Conservation (phyloP, 2,888 invertebrate genomes). For the Agrotis puta region DNA sequence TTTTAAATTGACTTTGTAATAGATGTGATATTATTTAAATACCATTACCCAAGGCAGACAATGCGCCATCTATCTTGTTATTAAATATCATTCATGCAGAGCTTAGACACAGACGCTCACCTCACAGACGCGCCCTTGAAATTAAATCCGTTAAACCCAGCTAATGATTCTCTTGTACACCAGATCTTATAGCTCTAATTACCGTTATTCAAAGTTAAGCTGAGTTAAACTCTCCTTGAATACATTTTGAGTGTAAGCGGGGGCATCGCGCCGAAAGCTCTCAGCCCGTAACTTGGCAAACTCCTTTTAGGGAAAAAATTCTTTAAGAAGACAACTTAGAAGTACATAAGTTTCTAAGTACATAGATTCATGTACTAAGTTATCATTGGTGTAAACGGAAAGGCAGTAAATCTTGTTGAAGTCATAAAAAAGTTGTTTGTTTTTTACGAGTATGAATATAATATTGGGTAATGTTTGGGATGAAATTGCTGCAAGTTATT, state of each 20-base stretch:
- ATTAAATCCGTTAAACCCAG: slow-evolving; percentile 38
- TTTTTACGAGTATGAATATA: slow-evolving; percentile 62
- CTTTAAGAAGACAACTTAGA: slow-evolving; percentile 24
- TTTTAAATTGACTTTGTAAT: not conserved
- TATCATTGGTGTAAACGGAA: slow-evolving; percentile 54
- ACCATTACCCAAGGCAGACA: not conserved
- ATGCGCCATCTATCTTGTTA: slow-evolving; percentile 1
- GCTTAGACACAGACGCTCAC: slow-evolving; percentile 23
- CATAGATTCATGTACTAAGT: slow-evolving; percentile 49
- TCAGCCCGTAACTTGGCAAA: slow-evolving; percentile 18
- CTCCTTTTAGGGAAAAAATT: slow-evolving; percentile 42
- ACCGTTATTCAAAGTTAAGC: slow-evolving; percentile 53
- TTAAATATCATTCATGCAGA: slow-evolving; percentile 24
- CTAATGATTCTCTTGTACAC: slow-evolving; percentile 52
- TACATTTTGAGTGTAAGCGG: slow-evolving; percentile 44
- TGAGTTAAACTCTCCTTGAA: slow-evolving; percentile 43
- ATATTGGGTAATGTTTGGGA: slow-evolving; percentile 51
- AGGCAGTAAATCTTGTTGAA: slow-evolving; percentile 58
- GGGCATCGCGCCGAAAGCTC: slow-evolving; percentile 20
- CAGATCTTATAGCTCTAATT: slow-evolving; percentile 46
- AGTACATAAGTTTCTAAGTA: slow-evolving; percentile 44
- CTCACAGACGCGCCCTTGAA: slow-evolving; percentile 35
- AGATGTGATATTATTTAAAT: not conserved
- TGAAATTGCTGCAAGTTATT: slow-evolving; percentile 52
- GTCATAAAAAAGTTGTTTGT: slow-evolving; percentile 64